Evolutionary conservation across 1,140 invertebrate species (phyloP).

Genomic region (Cherax quadricarinatus): DNA sequence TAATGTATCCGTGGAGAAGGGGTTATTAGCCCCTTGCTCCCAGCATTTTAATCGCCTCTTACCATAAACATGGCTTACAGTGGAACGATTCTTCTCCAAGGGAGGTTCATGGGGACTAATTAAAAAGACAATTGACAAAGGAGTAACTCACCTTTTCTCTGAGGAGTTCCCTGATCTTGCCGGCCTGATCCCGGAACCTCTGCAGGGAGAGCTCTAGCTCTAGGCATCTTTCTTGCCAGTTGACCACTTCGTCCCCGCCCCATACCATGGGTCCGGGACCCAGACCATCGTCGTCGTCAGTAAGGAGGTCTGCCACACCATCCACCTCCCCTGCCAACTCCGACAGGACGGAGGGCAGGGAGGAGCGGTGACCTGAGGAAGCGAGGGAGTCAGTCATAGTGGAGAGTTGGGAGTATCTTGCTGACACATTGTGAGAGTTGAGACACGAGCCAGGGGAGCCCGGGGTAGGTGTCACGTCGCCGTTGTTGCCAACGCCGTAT

Average conservation of each 20-base stretch:
- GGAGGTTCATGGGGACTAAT: background rate
- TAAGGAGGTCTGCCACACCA: slow-evolving; percentile 60
- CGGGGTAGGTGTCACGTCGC: slow-evolving; percentile 58
- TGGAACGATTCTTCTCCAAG: background rate
- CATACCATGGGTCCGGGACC: slow-evolving; percentile 54
- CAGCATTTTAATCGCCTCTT: no score
- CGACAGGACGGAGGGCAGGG: slow-evolving; percentile 76
- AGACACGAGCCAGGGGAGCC: slow-evolving; percentile 81
- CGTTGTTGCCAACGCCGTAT: slow-evolving; percentile 57
- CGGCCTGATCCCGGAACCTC: slow-evolving; percentile 87
- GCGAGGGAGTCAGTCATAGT: slow-evolving; percentile 76
- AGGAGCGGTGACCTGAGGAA: slow-evolving; percentile 74
- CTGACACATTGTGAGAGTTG: slow-evolving; percentile 76
- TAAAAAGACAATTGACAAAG: background rate
- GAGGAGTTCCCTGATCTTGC: slow-evolving; percentile 89
- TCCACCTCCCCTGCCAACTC: slow-evolving; percentile 78
- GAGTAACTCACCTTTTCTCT: slow-evolving; percentile 86
- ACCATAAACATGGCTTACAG: no score
- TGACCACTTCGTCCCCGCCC: slow-evolving; percentile 73
- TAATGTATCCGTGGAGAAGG: background rate
- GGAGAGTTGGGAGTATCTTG: slow-evolving; percentile 62
- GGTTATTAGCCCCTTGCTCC: no score
- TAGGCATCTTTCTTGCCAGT: slow-evolving; percentile 89
- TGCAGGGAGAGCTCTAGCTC: slow-evolving; percentile 89
- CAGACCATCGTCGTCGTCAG: slow-evolving; percentile 47